Percentiles rank a stretch among this genome's conserved stretches.
Conservation (phyloP, 2,113 vertebrate species). For the Nettapus auritus region DNA sequence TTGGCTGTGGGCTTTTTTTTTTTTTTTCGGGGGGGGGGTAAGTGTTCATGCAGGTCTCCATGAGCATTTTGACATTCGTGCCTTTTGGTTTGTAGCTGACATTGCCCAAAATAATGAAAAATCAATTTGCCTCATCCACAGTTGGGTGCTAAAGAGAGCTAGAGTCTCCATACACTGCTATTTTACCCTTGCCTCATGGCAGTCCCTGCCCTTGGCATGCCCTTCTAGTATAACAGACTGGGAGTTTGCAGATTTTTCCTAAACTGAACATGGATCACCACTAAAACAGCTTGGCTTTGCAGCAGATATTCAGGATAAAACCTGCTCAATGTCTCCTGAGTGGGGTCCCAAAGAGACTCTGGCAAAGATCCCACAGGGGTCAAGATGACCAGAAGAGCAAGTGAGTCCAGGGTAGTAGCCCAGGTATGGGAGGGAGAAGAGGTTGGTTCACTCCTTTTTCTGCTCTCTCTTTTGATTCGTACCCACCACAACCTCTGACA, state of each 20-base stretch:
- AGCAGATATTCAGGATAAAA: not conserved
- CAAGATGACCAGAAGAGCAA: not conserved
- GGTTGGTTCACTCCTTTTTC: not conserved
- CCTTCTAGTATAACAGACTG: not conserved
- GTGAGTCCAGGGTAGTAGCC: not conserved
- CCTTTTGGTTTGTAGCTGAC: not conserved
- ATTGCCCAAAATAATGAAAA: not conserved
- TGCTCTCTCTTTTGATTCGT: not conserved
- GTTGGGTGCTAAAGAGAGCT: not conserved
- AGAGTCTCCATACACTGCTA: not conserved
- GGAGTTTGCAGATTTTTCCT: not conserved
- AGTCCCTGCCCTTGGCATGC: not conserved
- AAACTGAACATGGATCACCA: rapidly evolving
- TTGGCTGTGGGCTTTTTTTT: not conserved
- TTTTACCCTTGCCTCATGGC: not conserved
- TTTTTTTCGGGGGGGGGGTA: not conserved
- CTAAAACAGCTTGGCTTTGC: not conserved
- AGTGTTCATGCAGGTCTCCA: not conserved
- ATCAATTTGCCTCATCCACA: not conserved
- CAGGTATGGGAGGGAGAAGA: not conserved
- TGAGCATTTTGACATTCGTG: not conserved
- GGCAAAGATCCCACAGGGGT: not conserved
- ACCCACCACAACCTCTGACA: not conserved
- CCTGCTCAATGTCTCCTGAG: not conserved
- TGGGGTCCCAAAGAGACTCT: not conserved